These are phyloP conservation scores for Macropus fuliginosus DNA, from an alignment of 2,797 vertebrate species.

Conservation along the genomic window DNA sequence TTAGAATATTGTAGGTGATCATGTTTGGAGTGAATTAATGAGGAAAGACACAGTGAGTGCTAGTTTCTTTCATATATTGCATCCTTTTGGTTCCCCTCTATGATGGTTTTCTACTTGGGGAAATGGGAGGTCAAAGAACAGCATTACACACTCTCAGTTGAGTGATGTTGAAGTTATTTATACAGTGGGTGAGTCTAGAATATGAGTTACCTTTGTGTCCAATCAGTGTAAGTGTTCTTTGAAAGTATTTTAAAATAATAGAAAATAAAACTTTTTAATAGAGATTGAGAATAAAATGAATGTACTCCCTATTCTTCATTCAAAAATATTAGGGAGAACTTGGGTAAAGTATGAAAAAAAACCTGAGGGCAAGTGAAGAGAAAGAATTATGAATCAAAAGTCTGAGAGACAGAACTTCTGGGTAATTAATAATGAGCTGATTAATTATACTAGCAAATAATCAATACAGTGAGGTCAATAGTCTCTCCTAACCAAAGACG, in stretches of 20 bases:
- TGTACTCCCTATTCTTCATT: constrained; percentile 3
- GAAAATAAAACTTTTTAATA: constrained; percentile 20
- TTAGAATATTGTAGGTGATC: neutral
- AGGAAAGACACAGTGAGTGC: neutral
- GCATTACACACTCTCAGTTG: constrained; percentile 94
- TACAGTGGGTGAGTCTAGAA: constrained; percentile 89
- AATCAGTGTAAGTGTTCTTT: constrained; percentile 26
- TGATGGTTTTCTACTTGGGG: constrained; percentile 96
- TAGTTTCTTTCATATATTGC: neutral
- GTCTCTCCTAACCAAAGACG: neutral
- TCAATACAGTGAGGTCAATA: neutral
- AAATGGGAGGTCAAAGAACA: constrained; percentile 93
- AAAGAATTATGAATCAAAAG: neutral
- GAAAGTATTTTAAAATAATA: constrained; percentile 22
- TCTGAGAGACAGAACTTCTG: neutral
- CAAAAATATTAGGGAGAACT: constrained; percentile 27
- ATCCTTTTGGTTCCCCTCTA: constrained; percentile 73
- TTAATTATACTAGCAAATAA: neutral
- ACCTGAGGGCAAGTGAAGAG: neutral
- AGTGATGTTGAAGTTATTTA: constrained; percentile 95
- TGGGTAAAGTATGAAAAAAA: constrained; percentile 15
- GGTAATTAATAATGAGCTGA: neutral
- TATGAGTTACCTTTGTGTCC: neutral
- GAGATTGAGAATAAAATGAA: neutral
- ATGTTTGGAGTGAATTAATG: neutral